Conservation (phyloP, 2,888 invertebrate genomes). For the Cephus spinipes region DNA sequence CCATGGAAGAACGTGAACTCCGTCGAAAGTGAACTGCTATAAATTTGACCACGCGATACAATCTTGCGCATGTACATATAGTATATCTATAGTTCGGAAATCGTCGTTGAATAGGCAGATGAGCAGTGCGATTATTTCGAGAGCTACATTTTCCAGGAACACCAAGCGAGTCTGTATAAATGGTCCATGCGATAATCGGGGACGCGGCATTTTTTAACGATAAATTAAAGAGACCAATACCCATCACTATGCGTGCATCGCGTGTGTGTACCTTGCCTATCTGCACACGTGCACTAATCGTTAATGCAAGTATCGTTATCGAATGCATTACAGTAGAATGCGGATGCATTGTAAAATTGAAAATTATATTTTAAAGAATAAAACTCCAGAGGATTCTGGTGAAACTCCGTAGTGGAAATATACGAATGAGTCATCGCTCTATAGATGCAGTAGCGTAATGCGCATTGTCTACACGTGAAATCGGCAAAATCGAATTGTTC, state of each 20-base stretch:
- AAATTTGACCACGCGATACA: not conserved
- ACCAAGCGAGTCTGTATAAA: not conserved
- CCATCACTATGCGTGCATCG: not conserved
- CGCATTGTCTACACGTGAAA: not conserved
- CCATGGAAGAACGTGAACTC: not conserved
- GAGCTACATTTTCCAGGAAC: not conserved
- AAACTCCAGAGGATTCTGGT: not conserved
- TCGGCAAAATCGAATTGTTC: not conserved
- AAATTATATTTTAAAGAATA: not conserved
- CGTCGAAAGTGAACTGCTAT: not conserved
- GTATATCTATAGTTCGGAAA: not conserved
- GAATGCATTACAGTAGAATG: not conserved
- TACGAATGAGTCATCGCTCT: not conserved
- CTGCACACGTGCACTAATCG: not conserved
- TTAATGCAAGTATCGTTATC: not conserved
- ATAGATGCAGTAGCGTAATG: not conserved
- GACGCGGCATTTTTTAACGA: not conserved
- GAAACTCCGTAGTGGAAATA: not conserved
- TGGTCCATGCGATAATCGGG: not conserved
- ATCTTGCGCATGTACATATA: not conserved
- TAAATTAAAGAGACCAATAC: not conserved
- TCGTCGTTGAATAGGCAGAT: not conserved
- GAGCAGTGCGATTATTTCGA: not conserved
- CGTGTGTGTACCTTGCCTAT: too few relatives aligned
- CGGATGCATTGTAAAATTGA: not conserved